Evolutionary conservation across 2,888 invertebrate genomes (phyloP).

Genomic region (Pachydiplax longipennis): DNA sequence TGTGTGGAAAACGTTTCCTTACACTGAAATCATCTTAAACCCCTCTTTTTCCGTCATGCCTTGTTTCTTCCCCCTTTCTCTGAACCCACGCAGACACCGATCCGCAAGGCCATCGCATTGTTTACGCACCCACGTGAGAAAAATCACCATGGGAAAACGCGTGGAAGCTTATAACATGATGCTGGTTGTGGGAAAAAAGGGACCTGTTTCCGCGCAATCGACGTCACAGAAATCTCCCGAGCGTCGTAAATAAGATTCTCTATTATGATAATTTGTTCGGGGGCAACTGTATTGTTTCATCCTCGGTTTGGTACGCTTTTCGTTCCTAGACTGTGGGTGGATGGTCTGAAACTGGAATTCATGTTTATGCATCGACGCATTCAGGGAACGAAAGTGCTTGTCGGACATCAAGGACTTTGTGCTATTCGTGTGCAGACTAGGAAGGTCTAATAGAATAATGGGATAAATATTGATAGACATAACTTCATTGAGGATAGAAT

Average conservation of each 20-base stretch:
- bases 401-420: neutral
- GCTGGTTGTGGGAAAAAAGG: neutral
- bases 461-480: too few relatives aligned
- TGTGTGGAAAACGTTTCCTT: neutral
- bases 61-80: neutral
- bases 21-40: neutral
- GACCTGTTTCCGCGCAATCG: neutral
- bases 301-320: neutral
- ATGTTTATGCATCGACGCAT: neutral
- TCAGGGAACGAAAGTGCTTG: neutral
- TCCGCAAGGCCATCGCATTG: slow-evolving; percentile 1
- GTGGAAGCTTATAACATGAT: neutral
- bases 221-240: neutral
- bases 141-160: neutral
- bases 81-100: neutral
- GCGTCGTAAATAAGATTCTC: neutral
- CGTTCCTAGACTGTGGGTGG: neutral
- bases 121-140: slow-evolving; percentile 1
- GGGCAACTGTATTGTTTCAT: neutral
- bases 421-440: too few relatives aligned
- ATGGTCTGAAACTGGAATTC: neutral
- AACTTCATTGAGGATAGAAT: too few relatives aligned
- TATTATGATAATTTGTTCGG: neutral
- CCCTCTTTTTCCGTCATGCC: neutral
- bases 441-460: too few relatives aligned